A percentile compares a stretch with the other conserved stretches of the same genome.
Conservation (phyloP, 2,113 vertebrate genomes). For the Okapia johnstoni region DNA sequence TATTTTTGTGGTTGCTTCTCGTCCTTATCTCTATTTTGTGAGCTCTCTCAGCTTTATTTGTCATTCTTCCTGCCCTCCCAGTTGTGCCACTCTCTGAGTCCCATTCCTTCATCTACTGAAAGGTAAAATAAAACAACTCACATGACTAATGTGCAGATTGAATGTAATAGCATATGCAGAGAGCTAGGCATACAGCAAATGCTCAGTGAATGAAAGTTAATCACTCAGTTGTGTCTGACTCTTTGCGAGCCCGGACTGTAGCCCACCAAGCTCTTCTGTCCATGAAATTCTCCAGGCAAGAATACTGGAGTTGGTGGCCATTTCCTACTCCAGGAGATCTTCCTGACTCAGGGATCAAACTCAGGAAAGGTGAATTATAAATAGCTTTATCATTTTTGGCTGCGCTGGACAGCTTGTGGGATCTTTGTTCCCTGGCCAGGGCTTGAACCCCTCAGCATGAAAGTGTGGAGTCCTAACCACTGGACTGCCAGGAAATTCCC, state of each 20-base stretch:
- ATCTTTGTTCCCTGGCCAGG: not conserved
- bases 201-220: not conserved
- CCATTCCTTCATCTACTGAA: not conserved
- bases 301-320: not conserved
- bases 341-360: not conserved
- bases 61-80: not conserved
- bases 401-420: fast-evolving
- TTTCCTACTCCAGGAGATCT: not conserved
- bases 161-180: fast-evolving
- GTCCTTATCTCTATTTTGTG: not conserved
- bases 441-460: not conserved
- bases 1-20: not conserved
- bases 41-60: not conserved
- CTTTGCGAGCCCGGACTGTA: not conserved
- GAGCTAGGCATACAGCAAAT: not conserved
- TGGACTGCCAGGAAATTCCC: not conserved
- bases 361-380: not conserved
- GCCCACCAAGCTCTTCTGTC: not conserved
- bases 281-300: not conserved
- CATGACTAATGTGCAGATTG: too few species aligned
- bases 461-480: not conserved
- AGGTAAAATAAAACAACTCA: not conserved
- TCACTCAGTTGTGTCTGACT: not conserved
- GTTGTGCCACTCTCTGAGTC: not conserved
- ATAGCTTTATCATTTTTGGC: not conserved